A percentile compares a stretch with the other conserved stretches of the same genome.
These are phyloP conservation scores for Saturnia pavonia DNA, from an alignment of 2,888 invertebrate species.

Conservation along the genomic window DNA sequence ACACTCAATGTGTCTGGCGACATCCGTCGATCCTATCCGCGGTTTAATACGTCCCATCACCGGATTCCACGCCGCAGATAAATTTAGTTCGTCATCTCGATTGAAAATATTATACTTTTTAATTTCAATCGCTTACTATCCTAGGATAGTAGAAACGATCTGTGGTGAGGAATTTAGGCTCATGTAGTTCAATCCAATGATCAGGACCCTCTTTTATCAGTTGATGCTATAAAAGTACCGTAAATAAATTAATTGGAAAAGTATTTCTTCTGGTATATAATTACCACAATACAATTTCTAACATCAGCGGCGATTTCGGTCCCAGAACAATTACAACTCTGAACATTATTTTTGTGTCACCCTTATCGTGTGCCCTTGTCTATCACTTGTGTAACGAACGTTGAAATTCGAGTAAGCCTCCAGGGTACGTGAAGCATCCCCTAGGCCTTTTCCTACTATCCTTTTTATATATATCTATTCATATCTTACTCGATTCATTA, in stretches of 20 bases:
- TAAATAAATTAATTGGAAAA: conserved; percentile 5
- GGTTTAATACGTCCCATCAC: no score
- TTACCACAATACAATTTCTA: background rate
- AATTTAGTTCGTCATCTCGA: no score
- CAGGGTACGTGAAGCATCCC: conserved; percentile 4
- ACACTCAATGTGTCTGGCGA: no score
- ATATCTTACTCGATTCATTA: background rate
- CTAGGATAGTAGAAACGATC: no score
- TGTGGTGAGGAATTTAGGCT: no score
- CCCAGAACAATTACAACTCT: conserved; percentile 11
- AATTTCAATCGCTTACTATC: no score
- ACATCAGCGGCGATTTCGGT: conserved; percentile 6
- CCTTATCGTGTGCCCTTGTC: conserved; percentile 1
- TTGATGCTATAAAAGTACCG: background rate
- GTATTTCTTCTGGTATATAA: background rate
- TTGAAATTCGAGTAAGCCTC: conserved; percentile 17
- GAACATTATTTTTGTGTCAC: conserved; percentile 15
- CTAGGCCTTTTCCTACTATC: conserved; percentile 3
- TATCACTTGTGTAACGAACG: conserved; percentile 12
- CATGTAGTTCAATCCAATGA: no score
- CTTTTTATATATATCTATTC: conserved; percentile 4
- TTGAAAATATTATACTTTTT: no score
- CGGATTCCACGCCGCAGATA: no score
- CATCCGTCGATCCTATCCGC: no score
- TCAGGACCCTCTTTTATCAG: no score